Percentiles rank a stretch among this genome's conserved stretches.
These are phyloP conservation scores for Magallana ariakensis DNA, from an alignment of 1,140 invertebrate species.

Conservation along the genomic window DNA sequence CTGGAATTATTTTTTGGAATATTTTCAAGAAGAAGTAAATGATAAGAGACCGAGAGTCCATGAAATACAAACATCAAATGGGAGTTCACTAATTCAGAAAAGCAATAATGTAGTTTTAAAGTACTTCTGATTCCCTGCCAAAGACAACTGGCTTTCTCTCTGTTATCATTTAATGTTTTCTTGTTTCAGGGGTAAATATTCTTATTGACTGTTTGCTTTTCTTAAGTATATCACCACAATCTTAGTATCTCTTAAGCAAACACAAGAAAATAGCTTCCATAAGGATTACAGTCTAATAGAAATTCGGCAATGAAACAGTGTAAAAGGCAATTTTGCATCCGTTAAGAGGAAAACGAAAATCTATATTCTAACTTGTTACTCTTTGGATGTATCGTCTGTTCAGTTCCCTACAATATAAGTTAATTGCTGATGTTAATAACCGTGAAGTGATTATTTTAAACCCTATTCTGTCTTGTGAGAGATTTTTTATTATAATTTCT, in stretches of 20 bases:
- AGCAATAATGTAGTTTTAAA: conserved; percentile 26
- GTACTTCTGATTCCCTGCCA: conserved; percentile 23
- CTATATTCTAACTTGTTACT: neutral
- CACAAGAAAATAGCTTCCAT: neutral
- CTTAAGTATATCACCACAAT: neutral
- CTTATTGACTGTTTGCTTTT: conserved; percentile 23
- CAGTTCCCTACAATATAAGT: no score
- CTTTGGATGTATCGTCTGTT: neutral
- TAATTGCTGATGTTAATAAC: no score
- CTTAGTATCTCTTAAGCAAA: neutral
- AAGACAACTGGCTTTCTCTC: neutral
- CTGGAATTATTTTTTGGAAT: conserved; percentile 32
- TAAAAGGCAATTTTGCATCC: neutral
- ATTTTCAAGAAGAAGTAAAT: conserved; percentile 29
- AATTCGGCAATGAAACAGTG: neutral
- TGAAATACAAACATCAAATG: conserved; percentile 22
- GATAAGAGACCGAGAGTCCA: neutral
- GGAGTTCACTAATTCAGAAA: conserved; percentile 29
- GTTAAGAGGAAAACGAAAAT: neutral
- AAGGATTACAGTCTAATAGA: neutral
- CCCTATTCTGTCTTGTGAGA: no score
- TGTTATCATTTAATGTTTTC: conserved; percentile 28
- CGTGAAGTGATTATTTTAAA: no score
- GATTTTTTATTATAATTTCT: conserved; percentile 33
- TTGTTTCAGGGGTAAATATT: conserved; percentile 10